Evolutionary conservation across 2,888 invertebrate species (phyloP), one percentile per base, ranked within the genome.

Genomic region (Hylaea fasciaria): DNA sequence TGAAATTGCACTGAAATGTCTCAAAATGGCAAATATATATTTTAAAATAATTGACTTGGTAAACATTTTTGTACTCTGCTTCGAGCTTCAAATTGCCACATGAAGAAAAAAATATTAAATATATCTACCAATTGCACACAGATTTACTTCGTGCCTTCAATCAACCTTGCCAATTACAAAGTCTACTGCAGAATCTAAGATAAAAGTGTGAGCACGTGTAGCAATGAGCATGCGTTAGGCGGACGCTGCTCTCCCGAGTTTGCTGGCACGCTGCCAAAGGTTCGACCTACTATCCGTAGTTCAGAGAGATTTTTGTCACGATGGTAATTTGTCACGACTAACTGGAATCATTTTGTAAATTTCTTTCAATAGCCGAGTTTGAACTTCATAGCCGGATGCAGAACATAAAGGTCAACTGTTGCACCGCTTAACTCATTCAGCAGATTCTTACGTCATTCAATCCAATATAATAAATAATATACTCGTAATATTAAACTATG

Each of bases 201-300:
- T 22, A 32, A 53, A 44, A 46, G 41, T 44, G 16, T 32, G 16
- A 57, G 37, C 47, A 53, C 53, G 44, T 57, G 56, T 52, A 57
- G 57, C 56, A 60, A 48, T 66, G 62, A 56, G 63, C 66, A 68
- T 62, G 67, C 64, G 73, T 65, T 58, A 62, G 66, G 65, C 46
- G 55, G 69, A 62, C 59, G 71, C 62, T 45, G 60, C 46, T 9
- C 32, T 10, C 32, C 9, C 1, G 32, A 60, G 51, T 62, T 62
- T 55, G 66, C 69, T 82, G 84, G 83, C 82, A 61, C 58, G 47
- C 43, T 63, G 83, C 84, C 84, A 83, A 69, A 54, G 57, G 29
- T 57, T 71, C 68, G 69, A 69, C 66, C 67, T 66, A 72, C 72
- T 68, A 71, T 74, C 70, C 68, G 70, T 64, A 53, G 64, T 65